phyloP scores from a whole-genome alignment of 2,888 invertebrate genomes.

The Azorinus chamasolen region DNA sequence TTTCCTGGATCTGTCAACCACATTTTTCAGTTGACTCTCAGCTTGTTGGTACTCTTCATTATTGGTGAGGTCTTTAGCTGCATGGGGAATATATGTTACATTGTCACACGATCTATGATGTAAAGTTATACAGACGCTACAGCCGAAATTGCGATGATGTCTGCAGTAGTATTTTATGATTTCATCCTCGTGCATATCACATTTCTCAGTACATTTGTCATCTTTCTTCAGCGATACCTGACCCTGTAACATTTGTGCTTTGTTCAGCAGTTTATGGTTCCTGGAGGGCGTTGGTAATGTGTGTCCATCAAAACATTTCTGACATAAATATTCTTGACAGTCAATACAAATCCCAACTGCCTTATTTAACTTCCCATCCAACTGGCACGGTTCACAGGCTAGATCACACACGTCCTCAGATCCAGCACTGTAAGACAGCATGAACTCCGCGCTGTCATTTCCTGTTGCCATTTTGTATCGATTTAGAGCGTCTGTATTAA shows the following conservation, averaged over 20 bases:
- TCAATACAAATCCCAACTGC: constrained; percentile 10
- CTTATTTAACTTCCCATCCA: neutral
- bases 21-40: no score
- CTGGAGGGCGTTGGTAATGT: neutral
- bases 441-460: no score
- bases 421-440: no score
- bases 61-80: neutral
- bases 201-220: constrained; percentile 7
- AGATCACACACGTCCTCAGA: neutral
- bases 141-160: constrained; percentile 9
- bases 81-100: constrained; percentile 21
- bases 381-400: neutral
- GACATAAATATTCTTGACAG: constrained; percentile 12
- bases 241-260: neutral
- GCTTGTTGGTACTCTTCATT: neutral
- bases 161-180: constrained; percentile 17
- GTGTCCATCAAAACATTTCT: constrained; percentile 7
- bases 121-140: constrained; percentile 15
- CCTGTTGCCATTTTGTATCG: no score
- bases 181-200: constrained; percentile 1
- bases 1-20: no score
- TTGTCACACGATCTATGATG: constrained; percentile 8
- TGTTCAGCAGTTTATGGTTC: constrained; percentile 5
- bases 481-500: no score
- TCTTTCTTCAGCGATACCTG: neutral